Percentiles rank a stretch among this genome's conserved stretches.
These are phyloP conservation scores for Microcebus griseorufus DNA, from an alignment of 2,113 vertebrate genomes.

Conservation along the genomic window DNA sequence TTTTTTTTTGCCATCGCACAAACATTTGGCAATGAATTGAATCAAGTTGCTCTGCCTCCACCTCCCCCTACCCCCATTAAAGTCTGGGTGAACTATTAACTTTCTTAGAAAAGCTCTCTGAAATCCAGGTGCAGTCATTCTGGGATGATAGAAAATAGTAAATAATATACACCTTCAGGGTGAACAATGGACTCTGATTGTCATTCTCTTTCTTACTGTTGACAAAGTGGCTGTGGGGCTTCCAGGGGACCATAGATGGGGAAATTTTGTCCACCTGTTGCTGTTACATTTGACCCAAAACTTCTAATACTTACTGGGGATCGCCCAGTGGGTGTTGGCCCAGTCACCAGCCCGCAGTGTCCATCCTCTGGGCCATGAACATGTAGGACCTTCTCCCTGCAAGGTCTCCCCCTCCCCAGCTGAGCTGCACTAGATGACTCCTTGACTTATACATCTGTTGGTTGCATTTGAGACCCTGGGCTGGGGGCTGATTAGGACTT, in stretches of 20 bases:
- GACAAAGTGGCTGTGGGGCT: background rate
- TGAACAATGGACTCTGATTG: background rate
- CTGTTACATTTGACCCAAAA: background rate
- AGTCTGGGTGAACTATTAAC: background rate
- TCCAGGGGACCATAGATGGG: background rate
- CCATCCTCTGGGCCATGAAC: background rate
- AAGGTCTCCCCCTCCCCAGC: too few relatives aligned
- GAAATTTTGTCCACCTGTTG: background rate
- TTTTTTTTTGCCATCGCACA: background rate
- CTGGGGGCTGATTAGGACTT: background rate
- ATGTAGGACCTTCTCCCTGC: background rate
- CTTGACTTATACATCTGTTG: background rate
- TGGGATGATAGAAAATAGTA: background rate
- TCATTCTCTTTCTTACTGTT: background rate
- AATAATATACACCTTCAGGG: background rate
- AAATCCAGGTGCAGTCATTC: background rate
- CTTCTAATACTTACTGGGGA: background rate
- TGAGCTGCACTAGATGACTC: background rate
- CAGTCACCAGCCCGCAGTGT: background rate
- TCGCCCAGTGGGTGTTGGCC: background rate
- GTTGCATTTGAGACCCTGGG: background rate
- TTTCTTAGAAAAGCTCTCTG: background rate
- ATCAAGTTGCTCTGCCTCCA: background rate
- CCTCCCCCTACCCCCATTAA: too few relatives aligned
- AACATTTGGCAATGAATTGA: background rate